A percentile compares a stretch with the other conserved stretches of the same genome.
These are phyloP conservation scores for Lampropteryx suffumata DNA, from an alignment of 2,888 invertebrate genomes.

Conservation along the genomic window DNA sequence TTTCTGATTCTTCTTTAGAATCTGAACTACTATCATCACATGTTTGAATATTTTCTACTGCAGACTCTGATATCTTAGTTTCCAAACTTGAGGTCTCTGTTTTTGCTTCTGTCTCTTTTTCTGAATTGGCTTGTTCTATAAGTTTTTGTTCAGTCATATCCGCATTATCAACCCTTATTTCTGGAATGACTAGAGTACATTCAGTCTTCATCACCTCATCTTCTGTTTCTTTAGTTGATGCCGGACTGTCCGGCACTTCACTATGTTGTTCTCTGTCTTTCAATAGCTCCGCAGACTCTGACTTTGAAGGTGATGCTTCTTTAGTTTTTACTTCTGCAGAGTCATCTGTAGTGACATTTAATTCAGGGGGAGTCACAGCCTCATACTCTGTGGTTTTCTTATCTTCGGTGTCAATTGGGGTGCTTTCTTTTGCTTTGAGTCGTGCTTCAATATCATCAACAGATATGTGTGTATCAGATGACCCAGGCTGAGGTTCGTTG, in stretches of 20 bases:
- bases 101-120: slow-evolving; percentile 37
- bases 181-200: slow-evolving; percentile 59
- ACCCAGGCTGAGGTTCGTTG: slow-evolving; percentile 68
- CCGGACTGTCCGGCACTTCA: slow-evolving; percentile 13
- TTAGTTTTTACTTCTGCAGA: slow-evolving; percentile 41
- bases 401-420: slow-evolving; percentile 56
- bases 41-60: slow-evolving; percentile 44
- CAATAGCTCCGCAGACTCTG: slow-evolving; percentile 34
- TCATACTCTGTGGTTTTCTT: slow-evolving; percentile 58
- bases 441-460: slow-evolving; percentile 70
- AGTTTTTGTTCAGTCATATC: slow-evolving; percentile 71
- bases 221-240: slow-evolving; percentile 43
- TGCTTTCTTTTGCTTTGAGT: slow-evolving; percentile 74
- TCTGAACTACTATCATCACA: slow-evolving; percentile 68
- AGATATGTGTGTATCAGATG: slow-evolving; percentile 69
- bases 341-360: slow-evolving; percentile 52
- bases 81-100: slow-evolving; percentile 30
- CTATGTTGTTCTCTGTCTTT: slow-evolving; percentile 39
- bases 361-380: slow-evolving; percentile 62
- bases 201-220: slow-evolving; percentile 59
- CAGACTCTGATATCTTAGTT: slow-evolving; percentile 36
- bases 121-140: slow-evolving; percentile 49
- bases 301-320: slow-evolving; percentile 31
- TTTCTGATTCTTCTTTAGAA: slow-evolving; percentile 66
- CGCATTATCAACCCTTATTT: slow-evolving; percentile 72